These are phyloP conservation scores for Teleogryllus occipitalis DNA, from an alignment of 1,140 invertebrate genomes.

Conservation along the genomic window DNA sequence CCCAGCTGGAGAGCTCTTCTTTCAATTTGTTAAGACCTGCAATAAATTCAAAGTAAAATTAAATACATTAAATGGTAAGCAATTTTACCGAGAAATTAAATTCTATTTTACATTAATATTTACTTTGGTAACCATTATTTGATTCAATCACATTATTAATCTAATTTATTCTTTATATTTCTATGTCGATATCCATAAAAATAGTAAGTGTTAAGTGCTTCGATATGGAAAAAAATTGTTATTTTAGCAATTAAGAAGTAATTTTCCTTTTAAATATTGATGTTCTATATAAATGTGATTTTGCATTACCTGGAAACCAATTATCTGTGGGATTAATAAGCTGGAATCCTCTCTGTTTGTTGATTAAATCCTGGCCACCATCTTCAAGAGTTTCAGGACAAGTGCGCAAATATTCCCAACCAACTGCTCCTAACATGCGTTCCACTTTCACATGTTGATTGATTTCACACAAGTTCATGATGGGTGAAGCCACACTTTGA, in stretches of 20 bases:
- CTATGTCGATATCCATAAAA: background rate
- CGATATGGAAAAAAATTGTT: too few relatives aligned
- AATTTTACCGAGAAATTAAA: too few relatives aligned
- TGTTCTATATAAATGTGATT: too few relatives aligned
- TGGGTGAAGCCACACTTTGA: slow-evolving; percentile 64
- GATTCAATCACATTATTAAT: background rate
- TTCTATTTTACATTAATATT: background rate
- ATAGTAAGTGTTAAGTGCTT: too few relatives aligned
- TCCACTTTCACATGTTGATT: slow-evolving; percentile 59
- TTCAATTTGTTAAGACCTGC: slow-evolving; percentile 56
- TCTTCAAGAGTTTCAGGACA: slow-evolving; percentile 54
- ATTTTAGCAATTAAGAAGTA: too few relatives aligned
- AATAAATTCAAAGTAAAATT: slow-evolving; percentile 22
- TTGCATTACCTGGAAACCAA: slow-evolving; percentile 67
- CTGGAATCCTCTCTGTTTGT: slow-evolving; percentile 68
- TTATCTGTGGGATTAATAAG: slow-evolving; percentile 78
- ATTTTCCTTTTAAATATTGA: too few relatives aligned
- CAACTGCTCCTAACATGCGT: slow-evolving; percentile 59
- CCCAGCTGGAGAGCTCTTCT: slow-evolving; percentile 64
- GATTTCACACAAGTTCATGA: slow-evolving; percentile 68
- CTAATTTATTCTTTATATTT: background rate
- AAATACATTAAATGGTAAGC: too few relatives aligned
- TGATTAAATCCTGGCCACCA: slow-evolving; percentile 54
- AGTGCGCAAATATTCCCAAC: slow-evolving; percentile 73
- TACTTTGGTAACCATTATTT: background rate